Conservation (phyloP, 2,888 invertebrate genomes). For the Ashinkailepas kermadecensis region DNA sequence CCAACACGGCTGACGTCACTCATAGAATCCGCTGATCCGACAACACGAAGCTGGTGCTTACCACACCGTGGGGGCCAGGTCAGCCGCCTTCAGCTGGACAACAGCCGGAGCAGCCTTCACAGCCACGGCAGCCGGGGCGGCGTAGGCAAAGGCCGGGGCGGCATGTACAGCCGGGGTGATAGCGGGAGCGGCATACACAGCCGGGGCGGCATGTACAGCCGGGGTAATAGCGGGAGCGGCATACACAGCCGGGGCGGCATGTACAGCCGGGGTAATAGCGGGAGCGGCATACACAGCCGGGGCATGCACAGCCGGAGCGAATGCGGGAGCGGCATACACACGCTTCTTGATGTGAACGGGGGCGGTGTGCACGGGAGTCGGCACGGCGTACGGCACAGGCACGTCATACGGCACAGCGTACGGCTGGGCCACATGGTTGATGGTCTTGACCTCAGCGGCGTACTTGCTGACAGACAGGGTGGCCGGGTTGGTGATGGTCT, state of each 20-base stretch:
- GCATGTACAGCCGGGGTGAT: not conserved
- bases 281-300: not conserved
- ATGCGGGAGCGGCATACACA: not conserved
- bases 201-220: not conserved
- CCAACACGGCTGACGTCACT: not conserved
- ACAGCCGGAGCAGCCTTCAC: not conserved
- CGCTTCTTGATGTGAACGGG: conserved; percentile 4
- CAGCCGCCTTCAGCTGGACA: not conserved
- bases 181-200: not conserved
- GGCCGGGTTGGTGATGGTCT: conserved; percentile 28
- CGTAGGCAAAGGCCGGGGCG: not conserved
- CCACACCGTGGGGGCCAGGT: not conserved
- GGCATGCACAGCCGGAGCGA: not conserved
- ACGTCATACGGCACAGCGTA: not conserved
- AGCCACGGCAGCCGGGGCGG: not conserved
- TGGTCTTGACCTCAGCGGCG: conserved; percentile 4
- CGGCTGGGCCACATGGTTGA: not conserved
- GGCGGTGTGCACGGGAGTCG: not conserved
- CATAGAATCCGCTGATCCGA: not conserved
- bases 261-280: not conserved
- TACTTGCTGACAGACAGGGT: conserved; percentile 1
- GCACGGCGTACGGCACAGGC: conserved; percentile 10
- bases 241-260: not conserved
- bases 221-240: too few relatives aligned
- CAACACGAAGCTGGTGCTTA: not conserved